Base-by-base conservation (phyloP, 2,113 vertebrate genomes). In the Andinoacara biseriatus region DNA sequence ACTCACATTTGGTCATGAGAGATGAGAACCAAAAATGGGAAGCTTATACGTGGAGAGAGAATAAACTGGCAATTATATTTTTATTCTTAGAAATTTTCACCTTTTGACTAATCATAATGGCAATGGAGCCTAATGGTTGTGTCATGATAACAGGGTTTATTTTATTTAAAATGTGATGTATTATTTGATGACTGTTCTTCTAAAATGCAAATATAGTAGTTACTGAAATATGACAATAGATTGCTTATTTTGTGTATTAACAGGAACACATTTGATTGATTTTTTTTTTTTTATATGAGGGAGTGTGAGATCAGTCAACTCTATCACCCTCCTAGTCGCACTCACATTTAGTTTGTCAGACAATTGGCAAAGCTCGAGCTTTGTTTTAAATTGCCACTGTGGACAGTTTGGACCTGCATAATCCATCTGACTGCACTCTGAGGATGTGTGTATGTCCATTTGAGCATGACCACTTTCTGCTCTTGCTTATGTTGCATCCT, bases 221-320 rank as follows among this genome's bases (percentile, higher is more conserved):
- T 26, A 26, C 81, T 90, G 85, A 85, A 89, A 82, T 59, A 49
- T 75, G 57, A 76, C 57, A 84, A 89, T 88, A 33, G 58, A 86
- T 35, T 58, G 76, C 54, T 49, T 60, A 74, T 58, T 22, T 5
- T 76, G 61, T n/a, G 49, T 82, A 81, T 87, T 79, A 87, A 80
- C 78, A 43, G 52, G 75, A 87, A 86, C 81, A 63, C 63, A 81
- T 87, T 91, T 86, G 52, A 86, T 40, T 59, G 84, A 80, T 62
- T 90, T 91, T 92, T 88, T 31, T 33, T 33, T 33, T 33, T 33
- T 33, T 5, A 84, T 74, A 77, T 31, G 58, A 57, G 43, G 78
- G 35, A 75, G 58, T 80, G 56, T 49, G 74, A 31, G 5, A n/a
- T 35, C 63, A 46, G 46, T 90, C 85, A 86, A 84, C 86, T 75